A percentile compares a stretch with the other conserved stretches of the same genome.
Conservation (phyloP, 1,140 invertebrate species). For the Melitaea cinxia region DNA sequence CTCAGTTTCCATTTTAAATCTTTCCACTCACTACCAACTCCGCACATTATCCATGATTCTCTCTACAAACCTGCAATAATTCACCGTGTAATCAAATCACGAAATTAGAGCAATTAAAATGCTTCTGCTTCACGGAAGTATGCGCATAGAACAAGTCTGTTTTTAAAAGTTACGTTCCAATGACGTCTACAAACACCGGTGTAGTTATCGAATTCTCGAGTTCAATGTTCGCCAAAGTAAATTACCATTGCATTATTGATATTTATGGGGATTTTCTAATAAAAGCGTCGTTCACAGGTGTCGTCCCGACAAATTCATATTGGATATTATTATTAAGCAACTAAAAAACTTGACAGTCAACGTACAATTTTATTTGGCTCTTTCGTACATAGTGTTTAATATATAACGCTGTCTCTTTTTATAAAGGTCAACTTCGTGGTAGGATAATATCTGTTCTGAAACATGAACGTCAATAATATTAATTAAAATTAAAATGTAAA, state of each 20-base stretch:
- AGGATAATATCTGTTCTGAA: conserved; percentile 28
- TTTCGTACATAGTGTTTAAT: conserved; percentile 8
- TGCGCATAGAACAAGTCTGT: conserved; percentile 43
- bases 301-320: conserved; percentile 61
- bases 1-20: conserved; percentile 83
- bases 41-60: conserved; percentile 61
- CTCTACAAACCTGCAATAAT: conserved; percentile 58
- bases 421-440: conserved; percentile 21
- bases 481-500: background rate
- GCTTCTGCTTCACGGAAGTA: conserved; percentile 54
- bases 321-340: conserved; percentile 46
- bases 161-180: conserved; percentile 38
- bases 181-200: background rate
- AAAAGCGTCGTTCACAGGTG: conserved; percentile 63
- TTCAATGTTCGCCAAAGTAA: conserved; percentile 19
- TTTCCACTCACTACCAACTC: conserved; percentile 39
- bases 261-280: conserved; percentile 59
- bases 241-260: conserved; percentile 68
- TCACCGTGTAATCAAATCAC: conserved; percentile 61
- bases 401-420: conserved; percentile 19
- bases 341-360: conserved; percentile 27
- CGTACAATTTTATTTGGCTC: conserved; percentile 27
- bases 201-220: conserved; percentile 11
- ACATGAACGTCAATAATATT: background rate
- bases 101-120: conserved; percentile 74